phyloP scores from a whole-genome alignment of 2,888 invertebrate genomes.

The Platerodrilus igneus region DNA sequence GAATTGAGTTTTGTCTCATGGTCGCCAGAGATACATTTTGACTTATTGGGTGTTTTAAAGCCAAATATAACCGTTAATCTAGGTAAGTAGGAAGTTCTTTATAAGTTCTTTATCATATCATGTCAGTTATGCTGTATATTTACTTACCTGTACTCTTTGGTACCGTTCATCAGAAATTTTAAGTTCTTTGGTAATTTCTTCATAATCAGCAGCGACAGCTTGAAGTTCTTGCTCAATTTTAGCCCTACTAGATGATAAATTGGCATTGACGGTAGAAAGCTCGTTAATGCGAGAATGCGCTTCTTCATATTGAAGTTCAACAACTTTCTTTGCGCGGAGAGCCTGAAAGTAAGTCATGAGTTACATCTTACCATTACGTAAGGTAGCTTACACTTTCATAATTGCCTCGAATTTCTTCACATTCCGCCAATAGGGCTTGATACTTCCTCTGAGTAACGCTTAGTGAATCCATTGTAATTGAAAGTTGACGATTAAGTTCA shows the following conservation, averaged over 20 bases:
- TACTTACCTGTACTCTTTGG: slow-evolving; percentile 75
- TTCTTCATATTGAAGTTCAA: slow-evolving; percentile 89
- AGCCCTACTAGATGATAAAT: slow-evolving; percentile 88
- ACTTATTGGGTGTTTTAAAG: too few relatives aligned
- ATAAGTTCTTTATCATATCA: too few relatives aligned
- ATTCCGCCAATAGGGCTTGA: slow-evolving; percentile 87
- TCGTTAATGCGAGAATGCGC: slow-evolving; percentile 89
- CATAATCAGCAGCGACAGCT: slow-evolving; percentile 91
- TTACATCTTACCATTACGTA: slow-evolving; percentile 1
- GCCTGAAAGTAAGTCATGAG: slow-evolving; percentile 55
- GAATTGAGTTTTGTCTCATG: too few relatives aligned
- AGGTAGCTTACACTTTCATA: slow-evolving; percentile 66
- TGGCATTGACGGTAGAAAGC: slow-evolving; percentile 90
- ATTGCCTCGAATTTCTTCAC: slow-evolving; percentile 92
- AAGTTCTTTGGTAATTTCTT: slow-evolving; percentile 95
- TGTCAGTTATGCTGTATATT: background rate
- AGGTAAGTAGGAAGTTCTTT: too few relatives aligned
- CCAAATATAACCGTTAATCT: too few relatives aligned
- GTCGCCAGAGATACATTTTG: too few relatives aligned
- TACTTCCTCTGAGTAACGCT: slow-evolving; percentile 86
- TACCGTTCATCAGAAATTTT: slow-evolving; percentile 91
- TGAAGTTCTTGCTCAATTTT: slow-evolving; percentile 93
- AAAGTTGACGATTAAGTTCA: slow-evolving; percentile 92
- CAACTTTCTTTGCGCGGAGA: slow-evolving; percentile 84
- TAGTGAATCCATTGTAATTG: slow-evolving; percentile 90